phyloP scores from a whole-genome alignment of 2,888 invertebrate species.

The Blomia tropicalis region DNA sequence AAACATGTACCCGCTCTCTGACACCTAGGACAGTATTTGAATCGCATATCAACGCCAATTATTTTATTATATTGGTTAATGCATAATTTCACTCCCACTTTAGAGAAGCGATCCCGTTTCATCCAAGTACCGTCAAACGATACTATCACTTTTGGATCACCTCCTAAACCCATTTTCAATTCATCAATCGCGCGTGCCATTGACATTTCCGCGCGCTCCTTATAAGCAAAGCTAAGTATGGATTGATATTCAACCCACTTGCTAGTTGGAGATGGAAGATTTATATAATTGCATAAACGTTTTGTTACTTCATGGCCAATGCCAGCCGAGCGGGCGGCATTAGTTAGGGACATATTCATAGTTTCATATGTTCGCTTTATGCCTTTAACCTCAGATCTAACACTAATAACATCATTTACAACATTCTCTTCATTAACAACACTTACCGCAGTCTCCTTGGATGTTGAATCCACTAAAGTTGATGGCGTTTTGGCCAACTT shows the following conservation, averaged over 20 bases:
- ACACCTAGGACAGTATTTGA: neutral
- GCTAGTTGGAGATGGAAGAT: neutral
- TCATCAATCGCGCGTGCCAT: neutral
- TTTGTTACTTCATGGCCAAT: neutral
- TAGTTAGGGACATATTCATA: too few relatives aligned
- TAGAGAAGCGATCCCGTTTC: neutral
- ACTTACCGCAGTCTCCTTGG: too few relatives aligned
- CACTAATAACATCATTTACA: too few relatives aligned
- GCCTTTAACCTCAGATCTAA: too few relatives aligned
- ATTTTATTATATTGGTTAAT: neutral
- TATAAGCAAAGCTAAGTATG: neutral
- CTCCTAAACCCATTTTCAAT: neutral
- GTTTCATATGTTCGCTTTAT: too few relatives aligned
- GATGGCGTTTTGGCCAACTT: too few relatives aligned
- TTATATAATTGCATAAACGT: neutral
- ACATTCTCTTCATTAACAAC: too few relatives aligned
- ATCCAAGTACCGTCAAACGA: neutral
- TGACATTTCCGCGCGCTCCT: neutral
- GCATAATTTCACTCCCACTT: neutral
- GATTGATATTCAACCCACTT: neutral
- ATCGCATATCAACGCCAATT: neutral
- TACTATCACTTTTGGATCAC: neutral
- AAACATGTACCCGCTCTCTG: neutral
- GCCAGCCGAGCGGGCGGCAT: neutral
- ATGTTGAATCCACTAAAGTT: too few relatives aligned